Conservation (phyloP, 2,113 vertebrate species). For the Grallaria varia region DNA sequence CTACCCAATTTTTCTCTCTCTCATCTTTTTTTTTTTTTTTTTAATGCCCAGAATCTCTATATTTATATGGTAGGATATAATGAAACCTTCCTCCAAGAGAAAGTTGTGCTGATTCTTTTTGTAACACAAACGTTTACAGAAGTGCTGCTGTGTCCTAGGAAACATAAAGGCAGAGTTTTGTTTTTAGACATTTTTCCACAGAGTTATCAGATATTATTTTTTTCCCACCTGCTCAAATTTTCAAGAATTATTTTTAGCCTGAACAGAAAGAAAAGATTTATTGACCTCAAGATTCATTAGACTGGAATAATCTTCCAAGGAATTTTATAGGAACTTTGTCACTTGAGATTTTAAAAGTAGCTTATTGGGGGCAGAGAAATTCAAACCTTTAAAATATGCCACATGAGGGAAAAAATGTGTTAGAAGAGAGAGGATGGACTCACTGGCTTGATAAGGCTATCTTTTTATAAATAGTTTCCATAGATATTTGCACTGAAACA, state of each 20-base stretch:
- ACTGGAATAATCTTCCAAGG: background rate
- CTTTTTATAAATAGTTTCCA: conserved; percentile 9
- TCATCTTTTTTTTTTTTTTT: background rate
- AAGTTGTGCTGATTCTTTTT: background rate
- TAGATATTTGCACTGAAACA: conserved; percentile 9
- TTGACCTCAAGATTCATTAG: background rate
- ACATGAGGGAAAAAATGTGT: background rate
- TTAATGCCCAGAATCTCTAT: background rate
- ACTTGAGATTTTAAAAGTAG: conserved; percentile 1
- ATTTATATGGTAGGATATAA: background rate
- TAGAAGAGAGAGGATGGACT: background rate
- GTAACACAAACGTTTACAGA: background rate
- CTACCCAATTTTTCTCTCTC: background rate
- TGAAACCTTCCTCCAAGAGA: background rate
- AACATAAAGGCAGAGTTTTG: background rate
- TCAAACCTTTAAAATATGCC: background rate
- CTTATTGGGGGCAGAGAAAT: background rate
- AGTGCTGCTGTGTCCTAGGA: background rate
- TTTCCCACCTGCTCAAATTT: background rate
- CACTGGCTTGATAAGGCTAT: conserved; percentile 15
- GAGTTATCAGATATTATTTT: background rate
- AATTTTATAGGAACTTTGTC: background rate
- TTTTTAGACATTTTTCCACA: background rate
- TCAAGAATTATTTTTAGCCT: conserved; percentile 17
- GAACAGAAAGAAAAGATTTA: background rate